Conservation (phyloP, 2,797 vertebrate species). For the Protosalanx chinensis region DNA sequence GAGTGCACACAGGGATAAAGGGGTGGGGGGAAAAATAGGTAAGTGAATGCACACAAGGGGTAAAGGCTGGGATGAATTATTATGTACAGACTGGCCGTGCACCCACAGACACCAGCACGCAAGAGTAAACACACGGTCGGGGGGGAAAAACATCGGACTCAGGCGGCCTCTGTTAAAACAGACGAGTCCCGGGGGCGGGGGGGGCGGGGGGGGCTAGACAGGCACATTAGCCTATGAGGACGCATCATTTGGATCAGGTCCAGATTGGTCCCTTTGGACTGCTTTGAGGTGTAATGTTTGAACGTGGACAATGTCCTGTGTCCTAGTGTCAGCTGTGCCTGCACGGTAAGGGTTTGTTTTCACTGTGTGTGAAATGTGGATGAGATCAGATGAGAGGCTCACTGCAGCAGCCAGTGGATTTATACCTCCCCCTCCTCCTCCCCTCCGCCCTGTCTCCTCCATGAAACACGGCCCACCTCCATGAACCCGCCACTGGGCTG, state of each 20-base stretch:
- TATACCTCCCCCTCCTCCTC: background rate
- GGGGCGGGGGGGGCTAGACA: too few species aligned
- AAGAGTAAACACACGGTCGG: background rate
- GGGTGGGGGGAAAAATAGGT: too few species aligned
- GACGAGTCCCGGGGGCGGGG: background rate
- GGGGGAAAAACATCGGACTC: too few species aligned
- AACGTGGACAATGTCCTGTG: too few species aligned
- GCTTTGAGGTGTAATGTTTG: background rate
- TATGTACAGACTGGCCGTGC: too few species aligned
- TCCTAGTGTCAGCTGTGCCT: background rate
- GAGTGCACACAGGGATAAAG: too few species aligned
- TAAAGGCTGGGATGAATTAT: too few species aligned
- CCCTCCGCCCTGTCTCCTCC: conserved; percentile 30
- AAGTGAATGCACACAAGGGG: too few species aligned
- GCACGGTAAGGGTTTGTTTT: background rate
- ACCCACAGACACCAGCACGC: background rate
- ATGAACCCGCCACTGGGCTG: conserved; percentile 21
- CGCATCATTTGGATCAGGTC: background rate
- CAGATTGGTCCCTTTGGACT: background rate
- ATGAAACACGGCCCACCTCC: conserved; percentile 38
- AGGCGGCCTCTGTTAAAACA: background rate
- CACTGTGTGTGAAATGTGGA: background rate
- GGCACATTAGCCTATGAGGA: background rate
- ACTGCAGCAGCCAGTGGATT: conserved; percentile 26
- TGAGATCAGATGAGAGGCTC: conserved; percentile 13